These are phyloP conservation scores for Girardinus metallicus DNA, from an alignment of 2,797 vertebrate genomes.

Conservation along the genomic window DNA sequence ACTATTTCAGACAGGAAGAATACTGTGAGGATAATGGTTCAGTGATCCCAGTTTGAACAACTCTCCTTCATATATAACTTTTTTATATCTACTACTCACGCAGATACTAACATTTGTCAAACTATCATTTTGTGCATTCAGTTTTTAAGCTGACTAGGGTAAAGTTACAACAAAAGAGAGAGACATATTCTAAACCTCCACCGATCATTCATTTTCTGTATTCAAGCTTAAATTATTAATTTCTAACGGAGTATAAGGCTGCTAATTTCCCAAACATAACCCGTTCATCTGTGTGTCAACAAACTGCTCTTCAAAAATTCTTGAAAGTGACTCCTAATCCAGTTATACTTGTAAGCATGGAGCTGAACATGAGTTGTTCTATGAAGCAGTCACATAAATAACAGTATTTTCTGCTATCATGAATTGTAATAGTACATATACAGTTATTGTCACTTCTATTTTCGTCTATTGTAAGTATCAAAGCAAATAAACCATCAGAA, in stretches of 20 bases:
- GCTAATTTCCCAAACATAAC: not conserved
- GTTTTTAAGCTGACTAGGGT: not conserved
- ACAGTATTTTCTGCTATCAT: not conserved
- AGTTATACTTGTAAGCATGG: not conserved
- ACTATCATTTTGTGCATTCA: not conserved
- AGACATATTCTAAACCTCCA: not conserved
- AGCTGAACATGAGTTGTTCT: not conserved
- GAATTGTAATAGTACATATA: not conserved
- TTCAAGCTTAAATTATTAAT: not conserved
- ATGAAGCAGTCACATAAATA: not conserved
- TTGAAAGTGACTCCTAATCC: not conserved
- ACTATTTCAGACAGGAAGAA: not conserved
- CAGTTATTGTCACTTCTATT: not conserved
- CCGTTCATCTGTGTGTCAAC: not conserved
- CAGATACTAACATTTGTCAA: not conserved
- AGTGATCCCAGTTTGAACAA: not conserved
- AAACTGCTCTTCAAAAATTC: not conserved
- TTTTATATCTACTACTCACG: not conserved
- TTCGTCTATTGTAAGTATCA: not conserved
- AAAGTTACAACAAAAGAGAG: not conserved
- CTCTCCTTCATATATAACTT: not conserved
- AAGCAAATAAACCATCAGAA: not conserved
- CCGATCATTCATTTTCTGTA: not conserved
- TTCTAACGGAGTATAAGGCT: not conserved
- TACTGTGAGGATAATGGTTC: not conserved